phyloP scores from a whole-genome alignment of 1,140 invertebrate genomes.

The Drosophila sucinea region DNA sequence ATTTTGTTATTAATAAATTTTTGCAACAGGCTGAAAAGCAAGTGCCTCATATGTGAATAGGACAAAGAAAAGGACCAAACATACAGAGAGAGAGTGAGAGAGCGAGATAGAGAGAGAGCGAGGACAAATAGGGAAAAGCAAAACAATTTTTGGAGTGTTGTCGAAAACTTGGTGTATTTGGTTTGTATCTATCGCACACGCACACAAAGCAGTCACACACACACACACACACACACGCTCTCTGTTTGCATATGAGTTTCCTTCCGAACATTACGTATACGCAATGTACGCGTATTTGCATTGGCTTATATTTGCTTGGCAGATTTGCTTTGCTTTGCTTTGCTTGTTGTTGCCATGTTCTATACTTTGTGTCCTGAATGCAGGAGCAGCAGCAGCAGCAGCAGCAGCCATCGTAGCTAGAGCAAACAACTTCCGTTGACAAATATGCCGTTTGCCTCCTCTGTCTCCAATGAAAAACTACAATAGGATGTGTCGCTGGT shows the following conservation, averaged over 20 bases:
- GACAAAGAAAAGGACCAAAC: neutral
- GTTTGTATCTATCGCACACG: slow-evolving; percentile 1
- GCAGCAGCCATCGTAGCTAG: slow-evolving; percentile 27
- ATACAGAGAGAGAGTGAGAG: neutral
- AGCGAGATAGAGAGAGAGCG: too few relatives aligned
- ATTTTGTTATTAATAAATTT: slow-evolving; percentile 64
- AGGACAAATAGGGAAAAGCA: neutral
- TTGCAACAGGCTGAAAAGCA: slow-evolving; percentile 39
- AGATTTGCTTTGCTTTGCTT: slow-evolving; percentile 31
- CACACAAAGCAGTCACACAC: neutral
- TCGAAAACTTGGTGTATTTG: slow-evolving; percentile 6
- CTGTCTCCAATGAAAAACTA: slow-evolving; percentile 17
- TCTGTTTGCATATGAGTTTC: slow-evolving; percentile 15
- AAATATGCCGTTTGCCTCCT: slow-evolving; percentile 45
- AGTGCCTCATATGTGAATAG: neutral
- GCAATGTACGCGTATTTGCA: slow-evolving; percentile 47
- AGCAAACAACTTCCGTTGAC: slow-evolving; percentile 51
- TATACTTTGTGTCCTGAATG: neutral
- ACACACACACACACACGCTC: neutral
- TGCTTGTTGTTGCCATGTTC: slow-evolving; percentile 20
- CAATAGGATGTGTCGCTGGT: slow-evolving; percentile 28
- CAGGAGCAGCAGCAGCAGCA: slow-evolving; percentile 5
- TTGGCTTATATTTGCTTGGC: slow-evolving; percentile 51
- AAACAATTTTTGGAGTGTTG: slow-evolving; percentile 13
- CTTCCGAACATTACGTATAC: slow-evolving; percentile 41